Evolutionary conservation across 2,113 vertebrate species (phyloP), one percentile per base, ranked within the genome.

Genomic region (Zosterops borbonicus): DNA sequence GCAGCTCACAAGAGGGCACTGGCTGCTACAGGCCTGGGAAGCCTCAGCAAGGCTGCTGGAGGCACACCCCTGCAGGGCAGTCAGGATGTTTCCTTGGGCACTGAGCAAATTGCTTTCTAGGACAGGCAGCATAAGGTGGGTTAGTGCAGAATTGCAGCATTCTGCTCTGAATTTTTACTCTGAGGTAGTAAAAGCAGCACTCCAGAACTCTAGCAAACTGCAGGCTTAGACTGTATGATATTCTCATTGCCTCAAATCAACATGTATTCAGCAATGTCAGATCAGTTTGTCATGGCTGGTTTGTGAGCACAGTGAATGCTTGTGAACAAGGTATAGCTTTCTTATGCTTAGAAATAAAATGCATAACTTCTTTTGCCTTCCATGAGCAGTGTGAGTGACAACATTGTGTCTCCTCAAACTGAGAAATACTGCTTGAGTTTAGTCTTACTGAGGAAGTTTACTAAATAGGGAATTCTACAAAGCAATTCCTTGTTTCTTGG

Each of bases 251-350:
- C 18, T 67, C 77, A 55, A 46, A 28, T 41, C 3, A 3, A 6
- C 12, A 4, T 17, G 0, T 13, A 8, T 11, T 52, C 33, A 6
- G 27, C 24, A 14, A 29, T 3, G 4, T 78, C 41, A 59, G 56
- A 53, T 65, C 25, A 23, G 33, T 90, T 87, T 67, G 11, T 82
- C 21, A 2, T 24, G 33, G 31, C 39, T 58, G 7, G 23, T 75
- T 27, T 68, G 49, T n/a, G 58, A 73, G 49, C 41, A 18, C 1
- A 1, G 6, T 0, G 0, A 29, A 50, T n/a, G 7, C 58, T 75
- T 10, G 2, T 21, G 33, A 55, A 18, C 29, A 47, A 62, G 29
- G 11, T 29, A 7, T 41, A 46, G 58, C 44, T 67, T 85, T 67
- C 24, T 53, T 64, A 2, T 23, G 12, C 62, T 82, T 70, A 55